Evolutionary conservation across 2,113 vertebrate genomes (phyloP).

Genomic region (Spea multiplicata): DNA sequence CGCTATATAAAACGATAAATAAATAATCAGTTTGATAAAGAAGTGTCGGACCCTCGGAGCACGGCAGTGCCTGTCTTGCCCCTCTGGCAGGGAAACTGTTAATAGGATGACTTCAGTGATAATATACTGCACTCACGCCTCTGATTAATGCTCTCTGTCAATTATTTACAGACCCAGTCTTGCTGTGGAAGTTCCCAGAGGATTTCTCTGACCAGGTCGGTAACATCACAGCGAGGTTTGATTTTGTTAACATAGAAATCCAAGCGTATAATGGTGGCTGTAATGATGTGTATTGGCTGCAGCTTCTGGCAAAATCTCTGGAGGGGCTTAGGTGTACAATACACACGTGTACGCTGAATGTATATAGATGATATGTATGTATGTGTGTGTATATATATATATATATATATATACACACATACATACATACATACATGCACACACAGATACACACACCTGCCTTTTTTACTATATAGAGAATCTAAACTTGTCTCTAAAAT

Average conservation of each 20-base stretch:
- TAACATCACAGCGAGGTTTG: constrained; percentile 71
- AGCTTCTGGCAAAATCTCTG: constrained; percentile 9
- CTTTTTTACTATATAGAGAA: no score
- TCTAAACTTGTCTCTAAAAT: no score
- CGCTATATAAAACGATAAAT: no score
- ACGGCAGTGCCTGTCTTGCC: neutral
- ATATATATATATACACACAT: neutral
- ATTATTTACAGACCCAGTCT: constrained; percentile 98
- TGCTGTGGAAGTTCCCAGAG: constrained; percentile 99
- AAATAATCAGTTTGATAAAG: no score
- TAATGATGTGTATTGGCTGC: constrained; percentile 40
- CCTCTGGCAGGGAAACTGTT: constrained; percentile 12
- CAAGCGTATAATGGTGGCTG: constrained; percentile 22
- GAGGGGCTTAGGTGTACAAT: neutral
- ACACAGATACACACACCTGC: no score
- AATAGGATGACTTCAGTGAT: constrained; percentile 30
- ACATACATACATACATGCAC: neutral
- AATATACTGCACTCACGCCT: constrained; percentile 71
- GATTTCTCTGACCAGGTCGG: constrained; percentile 98
- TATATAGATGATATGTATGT: constrained; percentile 11
- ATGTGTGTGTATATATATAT: neutral
- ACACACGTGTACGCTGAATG: neutral
- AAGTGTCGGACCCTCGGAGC: neutral
- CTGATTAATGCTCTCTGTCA: constrained; percentile 93
- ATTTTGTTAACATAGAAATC: constrained; percentile 36